A percentile compares a stretch with the other conserved stretches of the same genome.
Evolutionary conservation across 2,888 invertebrate genomes (phyloP).

Genomic region (Portevinia maculata): DNA sequence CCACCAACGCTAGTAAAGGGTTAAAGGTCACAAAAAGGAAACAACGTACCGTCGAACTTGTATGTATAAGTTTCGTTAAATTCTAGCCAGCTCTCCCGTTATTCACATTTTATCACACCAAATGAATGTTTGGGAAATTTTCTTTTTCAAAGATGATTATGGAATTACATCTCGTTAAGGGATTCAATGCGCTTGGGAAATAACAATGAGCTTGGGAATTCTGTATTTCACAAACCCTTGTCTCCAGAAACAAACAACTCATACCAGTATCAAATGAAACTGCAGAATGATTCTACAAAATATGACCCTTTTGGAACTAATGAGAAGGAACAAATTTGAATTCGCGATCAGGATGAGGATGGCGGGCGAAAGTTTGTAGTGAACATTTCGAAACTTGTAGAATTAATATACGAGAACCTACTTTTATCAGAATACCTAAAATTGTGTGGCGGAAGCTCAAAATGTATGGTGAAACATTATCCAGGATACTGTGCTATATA

Average conservation of each 20-base stretch:
- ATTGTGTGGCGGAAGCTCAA: slow-evolving; percentile 1
- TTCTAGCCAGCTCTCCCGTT: too few relatives aligned
- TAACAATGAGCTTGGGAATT: not conserved
- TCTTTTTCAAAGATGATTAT: slow-evolving; percentile 26
- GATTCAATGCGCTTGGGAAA: slow-evolving; percentile 8
- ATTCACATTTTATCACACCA: too few relatives aligned
- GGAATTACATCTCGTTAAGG: slow-evolving; percentile 19
- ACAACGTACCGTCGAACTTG: too few relatives aligned
- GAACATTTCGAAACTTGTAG: not conserved
- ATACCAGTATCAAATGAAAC: slow-evolving; percentile 22
- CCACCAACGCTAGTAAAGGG: too few relatives aligned
- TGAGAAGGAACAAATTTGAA: slow-evolving; percentile 28
- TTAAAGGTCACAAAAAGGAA: too few relatives aligned
- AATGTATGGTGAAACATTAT: slow-evolving; percentile 31
- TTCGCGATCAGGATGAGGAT: not conserved
- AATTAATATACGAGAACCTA: not conserved
- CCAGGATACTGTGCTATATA: not conserved
- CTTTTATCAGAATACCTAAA: slow-evolving; percentile 3
- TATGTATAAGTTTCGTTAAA: too few relatives aligned
- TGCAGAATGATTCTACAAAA: not conserved
- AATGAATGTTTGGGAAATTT: slow-evolving; percentile 17
- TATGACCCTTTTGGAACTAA: slow-evolving; percentile 43
- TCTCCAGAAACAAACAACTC: slow-evolving; percentile 6
- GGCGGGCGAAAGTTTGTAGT: slow-evolving; percentile 19
- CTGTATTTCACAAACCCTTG: not conserved